These are phyloP conservation scores for Drosophila auraria DNA, from an alignment of 1,140 invertebrate species.

Conservation along the genomic window DNA sequence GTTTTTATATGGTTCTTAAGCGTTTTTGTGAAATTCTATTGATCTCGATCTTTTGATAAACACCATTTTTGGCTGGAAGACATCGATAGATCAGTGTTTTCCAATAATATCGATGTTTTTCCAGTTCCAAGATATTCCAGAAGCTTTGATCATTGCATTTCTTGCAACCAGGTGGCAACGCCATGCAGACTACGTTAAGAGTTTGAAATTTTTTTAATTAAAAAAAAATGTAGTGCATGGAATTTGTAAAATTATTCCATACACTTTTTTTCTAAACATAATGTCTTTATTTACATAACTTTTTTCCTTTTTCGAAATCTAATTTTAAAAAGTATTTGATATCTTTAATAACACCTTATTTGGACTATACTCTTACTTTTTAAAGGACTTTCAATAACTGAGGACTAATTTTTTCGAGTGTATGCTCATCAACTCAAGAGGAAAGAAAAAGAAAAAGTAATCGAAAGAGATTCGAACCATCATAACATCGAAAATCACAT, in stretches of 20 bases:
- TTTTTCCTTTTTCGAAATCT: too few species aligned
- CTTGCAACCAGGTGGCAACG: background rate
- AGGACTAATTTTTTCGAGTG: background rate
- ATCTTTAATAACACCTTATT: too few species aligned
- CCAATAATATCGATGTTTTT: background rate
- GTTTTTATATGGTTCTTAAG: too few species aligned
- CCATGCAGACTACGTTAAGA: too few species aligned
- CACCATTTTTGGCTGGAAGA: too few species aligned
- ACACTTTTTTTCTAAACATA: too few species aligned
- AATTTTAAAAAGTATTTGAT: too few species aligned
- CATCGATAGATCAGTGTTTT: background rate
- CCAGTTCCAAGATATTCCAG: background rate
- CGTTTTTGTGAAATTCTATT: too few species aligned
- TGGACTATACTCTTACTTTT: background rate
- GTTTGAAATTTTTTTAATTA: background rate
- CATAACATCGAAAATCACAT: constrained; percentile 4
- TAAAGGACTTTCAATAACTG: background rate
- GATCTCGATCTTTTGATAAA: too few species aligned
- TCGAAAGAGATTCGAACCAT: background rate
- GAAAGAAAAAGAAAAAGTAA: background rate
- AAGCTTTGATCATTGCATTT: background rate
- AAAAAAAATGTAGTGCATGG: too few species aligned
- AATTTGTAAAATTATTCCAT: too few species aligned
- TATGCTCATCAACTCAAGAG: background rate
- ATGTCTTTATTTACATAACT: too few species aligned